Base-by-base conservation (phyloP, 2,113 vertebrate species). In the Syngnathus scovelli region DNA sequence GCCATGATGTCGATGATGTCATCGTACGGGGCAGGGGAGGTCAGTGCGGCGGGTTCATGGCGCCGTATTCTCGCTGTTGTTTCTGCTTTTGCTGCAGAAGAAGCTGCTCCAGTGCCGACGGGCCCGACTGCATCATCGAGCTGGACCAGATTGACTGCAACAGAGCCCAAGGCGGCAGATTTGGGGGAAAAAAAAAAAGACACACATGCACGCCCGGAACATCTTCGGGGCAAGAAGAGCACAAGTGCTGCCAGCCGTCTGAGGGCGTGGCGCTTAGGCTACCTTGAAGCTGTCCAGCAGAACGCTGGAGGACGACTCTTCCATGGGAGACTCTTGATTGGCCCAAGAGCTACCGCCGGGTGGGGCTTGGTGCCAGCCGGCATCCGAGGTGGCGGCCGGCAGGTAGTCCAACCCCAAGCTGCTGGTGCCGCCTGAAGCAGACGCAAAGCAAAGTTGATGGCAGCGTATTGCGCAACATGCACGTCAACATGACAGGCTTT, bases 21-120 rank as follows among this genome's bases (percentile, higher is more conserved):
- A 16, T 85, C 84, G 27, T 59, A 48, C 82, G 65, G 15, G 68
- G 2, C 27, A 33, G 27, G 27, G 27, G 38, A 69, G 83, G 88
- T 99, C 97, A 99, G 83, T 99, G 97, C 38, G 97, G 97, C n/a
- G 96, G 97, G 89, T 99, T 99, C 94, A 97, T 94, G 92, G 94
- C 33, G 82, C 95, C 93, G 90, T 96, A 96, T 78, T 95, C 94
- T 2, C 95, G 92, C 89, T 99, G 97, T 91, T 98, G 96, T 90
- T 99, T 98, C 90, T 98, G 96, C 75, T 99, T 98, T 92, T 99
- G 97, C 92, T 99, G 97, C 93, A 98, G 94, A 78, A 99, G 90
- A 86, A 99, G 94, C 93, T 98, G 97, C 92, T 99, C 97, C 93
- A 99, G 92, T 44, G 97, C 96, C 11, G 96, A 98, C 36, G 96